Evolutionary conservation across 2,797 vertebrate genomes (phyloP).

Genomic region (Sciaenops ocellatus): DNA sequence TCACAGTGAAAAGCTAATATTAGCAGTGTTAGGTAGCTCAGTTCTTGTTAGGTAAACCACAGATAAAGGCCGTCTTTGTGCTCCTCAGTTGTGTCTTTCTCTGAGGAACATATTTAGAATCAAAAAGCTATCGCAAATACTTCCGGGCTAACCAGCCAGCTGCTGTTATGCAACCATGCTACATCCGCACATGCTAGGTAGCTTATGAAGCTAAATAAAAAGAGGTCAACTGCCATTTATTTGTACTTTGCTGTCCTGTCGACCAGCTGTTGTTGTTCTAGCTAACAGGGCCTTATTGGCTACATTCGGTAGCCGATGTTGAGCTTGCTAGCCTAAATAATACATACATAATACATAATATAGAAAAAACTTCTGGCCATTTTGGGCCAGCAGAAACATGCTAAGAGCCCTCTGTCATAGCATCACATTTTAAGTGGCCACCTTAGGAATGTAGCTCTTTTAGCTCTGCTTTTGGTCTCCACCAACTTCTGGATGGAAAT

Average conservation of each 20-base stretch:
- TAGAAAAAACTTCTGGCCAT: too few species aligned
- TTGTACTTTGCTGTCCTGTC: not conserved
- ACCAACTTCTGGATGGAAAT: not conserved
- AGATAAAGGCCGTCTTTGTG: not conserved
- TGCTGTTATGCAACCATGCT: not conserved
- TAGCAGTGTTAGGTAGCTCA: slow-evolving; percentile 1
- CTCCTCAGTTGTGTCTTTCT: not conserved
- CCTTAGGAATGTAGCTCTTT: too few species aligned
- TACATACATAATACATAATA: too few species aligned
- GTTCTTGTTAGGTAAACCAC: not conserved
- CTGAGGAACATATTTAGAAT: not conserved
- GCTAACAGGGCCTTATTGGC: too few species aligned
- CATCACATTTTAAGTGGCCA: not conserved
- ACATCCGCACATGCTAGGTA: not conserved
- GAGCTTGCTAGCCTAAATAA: not conserved
- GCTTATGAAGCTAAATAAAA: not conserved
- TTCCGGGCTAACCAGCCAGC: not conserved
- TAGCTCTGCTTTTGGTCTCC: slow-evolving; percentile 2
- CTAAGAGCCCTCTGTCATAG: not conserved
- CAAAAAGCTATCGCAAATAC: not conserved
- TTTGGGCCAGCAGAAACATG: not conserved
- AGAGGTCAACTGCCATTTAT: not conserved
- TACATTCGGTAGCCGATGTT: not conserved
- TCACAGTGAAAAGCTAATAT: not conserved
- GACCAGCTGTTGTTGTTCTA: not conserved